Evolutionary conservation across 2,113 vertebrate genomes (phyloP).

Genomic region (Oryctolagus cuniculus): mOryCun1.1 NC_091434.1:150545001-150545500

Average conservation of each 20-base stretch:
- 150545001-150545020: not conserved
- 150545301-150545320: not conserved
- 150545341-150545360: not conserved
- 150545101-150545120: too few species aligned
- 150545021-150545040: not conserved
- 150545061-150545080: not conserved
- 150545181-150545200: not conserved
- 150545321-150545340: not conserved
- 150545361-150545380: not conserved
- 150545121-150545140: too few species aligned
- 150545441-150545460: not conserved
- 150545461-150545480: slow-evolving; percentile 10
- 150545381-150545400: too few species aligned
- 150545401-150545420: too few species aligned
- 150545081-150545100: not conserved
- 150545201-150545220: too few species aligned
- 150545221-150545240: not conserved
- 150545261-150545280: not conserved
- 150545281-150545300: not conserved
- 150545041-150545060: not conserved
- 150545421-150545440: not conserved
- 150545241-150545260: not conserved
- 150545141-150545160: too few species aligned
- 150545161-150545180: not conserved
- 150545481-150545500: not conserved